Conservation (phyloP, 2,888 invertebrate genomes). For the Ophioninae sp. region DNA sequence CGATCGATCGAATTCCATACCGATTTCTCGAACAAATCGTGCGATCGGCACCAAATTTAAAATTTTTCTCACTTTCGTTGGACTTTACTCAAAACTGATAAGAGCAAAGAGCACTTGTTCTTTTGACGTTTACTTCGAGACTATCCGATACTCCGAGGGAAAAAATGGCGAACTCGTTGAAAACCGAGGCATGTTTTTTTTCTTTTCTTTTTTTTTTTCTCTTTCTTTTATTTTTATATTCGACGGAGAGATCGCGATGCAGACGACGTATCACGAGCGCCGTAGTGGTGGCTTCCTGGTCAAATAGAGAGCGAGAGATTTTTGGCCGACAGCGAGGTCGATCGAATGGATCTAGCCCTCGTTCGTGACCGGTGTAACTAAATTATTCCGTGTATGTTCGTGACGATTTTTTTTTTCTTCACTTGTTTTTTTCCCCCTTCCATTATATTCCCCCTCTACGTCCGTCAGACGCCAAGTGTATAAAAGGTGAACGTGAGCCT, state of each 20-base stretch:
- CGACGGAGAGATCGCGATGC: conserved; percentile 47
- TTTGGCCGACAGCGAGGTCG: conserved; percentile 64
- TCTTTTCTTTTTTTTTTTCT: neutral
- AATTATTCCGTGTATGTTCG: conserved; percentile 28
- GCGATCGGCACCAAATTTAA: neutral
- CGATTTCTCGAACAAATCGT: neutral
- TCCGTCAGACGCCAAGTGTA: neutral
- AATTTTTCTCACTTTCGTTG: neutral
- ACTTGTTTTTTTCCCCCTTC: neutral
- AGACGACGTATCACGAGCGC: conserved; percentile 38
- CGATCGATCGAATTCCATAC: neutral
- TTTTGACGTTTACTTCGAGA: conserved; percentile 33
- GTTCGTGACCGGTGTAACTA: conserved; percentile 74
- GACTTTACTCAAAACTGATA: neutral
- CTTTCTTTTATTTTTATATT: too few species aligned
- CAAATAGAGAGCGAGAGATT: conserved; percentile 18
- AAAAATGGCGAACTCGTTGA: conserved; percentile 25
- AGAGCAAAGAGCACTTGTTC: conserved; percentile 15
- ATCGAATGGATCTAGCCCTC: conserved; percentile 77
- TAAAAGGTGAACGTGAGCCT: conserved; percentile 1
- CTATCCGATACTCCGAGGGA: conserved; percentile 25
- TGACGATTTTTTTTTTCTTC: conserved; percentile 7
- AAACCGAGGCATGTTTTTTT: conserved; percentile 29
- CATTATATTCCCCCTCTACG: neutral
- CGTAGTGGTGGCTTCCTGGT: conserved; percentile 49